Percentiles rank a stretch among this genome's conserved stretches.
Conservation (phyloP, 2,797 vertebrate species). For the Melanotaenia pygmaea region DNA sequence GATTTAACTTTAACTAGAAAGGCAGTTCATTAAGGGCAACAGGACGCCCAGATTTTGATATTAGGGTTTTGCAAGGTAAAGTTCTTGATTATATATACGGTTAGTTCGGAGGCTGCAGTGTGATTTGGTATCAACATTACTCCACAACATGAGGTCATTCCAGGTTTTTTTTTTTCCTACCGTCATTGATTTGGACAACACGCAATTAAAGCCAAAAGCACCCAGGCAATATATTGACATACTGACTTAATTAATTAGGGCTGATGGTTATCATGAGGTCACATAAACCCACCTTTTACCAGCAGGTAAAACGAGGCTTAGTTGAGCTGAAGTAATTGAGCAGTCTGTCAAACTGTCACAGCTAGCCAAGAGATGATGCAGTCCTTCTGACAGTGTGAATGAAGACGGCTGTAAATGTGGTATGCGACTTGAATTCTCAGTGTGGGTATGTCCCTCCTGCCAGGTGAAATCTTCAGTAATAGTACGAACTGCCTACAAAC, state of each 20-base stretch:
- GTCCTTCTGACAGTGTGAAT: conserved; percentile 38
- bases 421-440: conserved; percentile 28
- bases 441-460: not conserved
- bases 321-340: not conserved
- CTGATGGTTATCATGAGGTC: too few species aligned
- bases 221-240: not conserved
- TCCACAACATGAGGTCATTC: too few species aligned
- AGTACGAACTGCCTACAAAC: too few species aligned
- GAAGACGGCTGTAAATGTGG: conserved; percentile 31
- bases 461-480: not conserved
- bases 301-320: not conserved
- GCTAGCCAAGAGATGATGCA: conserved; percentile 45
- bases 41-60: not conserved
- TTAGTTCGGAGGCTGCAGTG: not conserved
- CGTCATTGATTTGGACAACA: not conserved
- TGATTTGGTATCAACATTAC: too few species aligned
- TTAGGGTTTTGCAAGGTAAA: not conserved
- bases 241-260: too few species aligned
- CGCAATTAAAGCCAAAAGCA: not conserved
- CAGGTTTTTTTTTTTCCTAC: too few species aligned
- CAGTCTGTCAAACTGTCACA: conserved; percentile 1
- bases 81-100: not conserved
- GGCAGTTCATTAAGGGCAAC: too few species aligned
- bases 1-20: too few species aligned
- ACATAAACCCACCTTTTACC: not conserved